Conservation (phyloP, 2,888 invertebrate species). For the Silvanus unidentatus region DNA sequence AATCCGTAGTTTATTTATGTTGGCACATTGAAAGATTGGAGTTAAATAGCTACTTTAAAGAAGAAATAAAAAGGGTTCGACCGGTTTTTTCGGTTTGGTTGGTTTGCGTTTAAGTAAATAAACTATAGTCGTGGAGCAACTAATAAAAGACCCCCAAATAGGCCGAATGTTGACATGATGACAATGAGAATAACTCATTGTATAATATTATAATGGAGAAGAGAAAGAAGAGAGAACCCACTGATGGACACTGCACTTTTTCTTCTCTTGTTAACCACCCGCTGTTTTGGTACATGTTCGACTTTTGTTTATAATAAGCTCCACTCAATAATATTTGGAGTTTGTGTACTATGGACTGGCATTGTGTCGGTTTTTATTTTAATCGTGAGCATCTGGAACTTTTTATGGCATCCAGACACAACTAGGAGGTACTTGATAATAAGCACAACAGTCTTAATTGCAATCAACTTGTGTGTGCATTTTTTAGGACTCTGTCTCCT, state of each 20-base stretch:
- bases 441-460: too few species aligned
- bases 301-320: not conserved
- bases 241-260: not conserved
- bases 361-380: not conserved
- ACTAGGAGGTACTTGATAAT: too few species aligned
- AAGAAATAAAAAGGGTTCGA: not conserved
- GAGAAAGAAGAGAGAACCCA: too few species aligned
- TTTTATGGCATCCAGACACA: not conserved
- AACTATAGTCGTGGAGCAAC: not conserved
- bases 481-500: too few species aligned
- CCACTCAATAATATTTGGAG: not conserved
- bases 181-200: constrained; percentile 38
- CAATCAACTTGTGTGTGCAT: too few species aligned
- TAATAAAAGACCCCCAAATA: constrained; percentile 22
- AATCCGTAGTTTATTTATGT: constrained; percentile 11
- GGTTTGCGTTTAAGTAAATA: constrained; percentile 2
- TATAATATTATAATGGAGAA: constrained; percentile 14
- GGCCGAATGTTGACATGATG: constrained; percentile 28
- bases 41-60: constrained; percentile 16
- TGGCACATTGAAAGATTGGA: constrained; percentile 13
- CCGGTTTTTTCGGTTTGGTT: too few species aligned
- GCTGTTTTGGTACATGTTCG: not conserved
- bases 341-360: not conserved
- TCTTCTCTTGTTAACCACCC: not conserved
- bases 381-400: not conserved